Base-by-base conservation (phyloP, 2,113 vertebrate species). In the Phycodurus eques region DNA sequence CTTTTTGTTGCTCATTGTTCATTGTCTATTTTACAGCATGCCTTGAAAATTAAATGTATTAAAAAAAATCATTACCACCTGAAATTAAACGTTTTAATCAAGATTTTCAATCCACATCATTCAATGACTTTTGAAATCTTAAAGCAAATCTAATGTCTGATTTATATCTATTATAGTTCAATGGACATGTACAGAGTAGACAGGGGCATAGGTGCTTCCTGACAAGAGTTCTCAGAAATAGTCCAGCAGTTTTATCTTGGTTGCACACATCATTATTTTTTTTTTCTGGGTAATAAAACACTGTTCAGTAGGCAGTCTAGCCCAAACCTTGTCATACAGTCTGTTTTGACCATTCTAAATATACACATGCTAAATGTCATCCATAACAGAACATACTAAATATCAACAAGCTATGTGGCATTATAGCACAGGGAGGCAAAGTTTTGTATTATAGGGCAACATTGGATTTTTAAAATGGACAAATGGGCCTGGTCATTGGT, bases 201-300 rank as follows among this genome's bases (percentile, higher is more conserved):
- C 73, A 81, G 68, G 22, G 77, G 74, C 73, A 80, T 69, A 79
- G 73, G 78, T 86, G 80, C 72, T 75, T 68, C 54, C n/a, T 59
- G 22, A 8, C 5, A 27, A 31, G 56, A 27, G 22, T 59, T 84
- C 75, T 77, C 56, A 67, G 72, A 85, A 85, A 80, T 39, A 90
- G 88, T 91, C 87, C 63, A 88, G 78, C 82, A 74, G 85, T 89
- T 91, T 87, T 80, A 88, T 88, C 82, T 90, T 77, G 78, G 81
- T 89, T 88, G 85, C 87, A 80, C 77, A 90, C 84, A 89, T 90
- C 89, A 92, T 92, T 90, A 90, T 90, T 92, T 91, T 80, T 27
- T 27, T 27, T 69, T 83, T 80, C 71, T 83, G 89, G 89, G 85
- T 93, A 92, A 76, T 74, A 90, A 93, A 93, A 88, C 85, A 86